A percentile compares a stretch with the other conserved stretches of the same genome.
These are phyloP conservation scores for Cephus cinctus DNA, from an alignment of 1,140 invertebrate species.

Conservation along the genomic window DNA sequence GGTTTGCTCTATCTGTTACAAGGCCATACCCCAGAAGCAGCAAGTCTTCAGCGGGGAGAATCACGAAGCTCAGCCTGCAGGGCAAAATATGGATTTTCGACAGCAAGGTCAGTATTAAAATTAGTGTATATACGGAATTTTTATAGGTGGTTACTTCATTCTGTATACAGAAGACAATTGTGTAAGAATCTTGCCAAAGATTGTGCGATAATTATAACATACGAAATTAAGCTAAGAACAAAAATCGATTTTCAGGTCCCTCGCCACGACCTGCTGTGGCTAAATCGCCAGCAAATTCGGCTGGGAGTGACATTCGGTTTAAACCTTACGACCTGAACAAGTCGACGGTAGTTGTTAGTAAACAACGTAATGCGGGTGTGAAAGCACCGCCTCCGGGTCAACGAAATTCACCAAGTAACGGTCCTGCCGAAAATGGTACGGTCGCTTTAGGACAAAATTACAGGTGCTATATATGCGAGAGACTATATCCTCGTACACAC, in stretches of 20 bases:
- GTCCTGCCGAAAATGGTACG: conserved; percentile 45
- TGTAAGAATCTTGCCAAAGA: no score
- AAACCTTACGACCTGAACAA: conserved; percentile 72
- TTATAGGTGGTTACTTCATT: no score
- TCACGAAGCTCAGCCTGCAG: conserved; percentile 48
- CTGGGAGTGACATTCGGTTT: conserved; percentile 64
- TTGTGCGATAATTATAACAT: no score
- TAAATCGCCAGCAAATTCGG: conserved; percentile 59
- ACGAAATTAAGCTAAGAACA: no score
- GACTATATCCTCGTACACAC: conserved; percentile 66
- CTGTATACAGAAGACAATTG: no score
- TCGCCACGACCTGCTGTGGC: conserved; percentile 55
- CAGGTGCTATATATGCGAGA: conserved; percentile 76
- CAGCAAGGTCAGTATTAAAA: conserved; percentile 34
- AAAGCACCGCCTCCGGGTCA: conserved; percentile 48
- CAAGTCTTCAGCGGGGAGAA: conserved; percentile 66
- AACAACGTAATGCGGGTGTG: conserved; percentile 50
- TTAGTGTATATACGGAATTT: no score
- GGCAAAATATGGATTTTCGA: conserved; percentile 42
- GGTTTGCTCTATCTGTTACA: conserved; percentile 83
- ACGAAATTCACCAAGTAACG: conserved; percentile 51
- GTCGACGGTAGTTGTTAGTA: conserved; percentile 55
- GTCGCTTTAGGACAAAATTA: conserved; percentile 46
- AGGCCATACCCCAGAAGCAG: conserved; percentile 78
- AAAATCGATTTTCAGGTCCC: conserved; percentile 32